Base-by-base conservation (phyloP, 2,113 vertebrate species). In the Rhegmatorhina hoffmannsi region DNA sequence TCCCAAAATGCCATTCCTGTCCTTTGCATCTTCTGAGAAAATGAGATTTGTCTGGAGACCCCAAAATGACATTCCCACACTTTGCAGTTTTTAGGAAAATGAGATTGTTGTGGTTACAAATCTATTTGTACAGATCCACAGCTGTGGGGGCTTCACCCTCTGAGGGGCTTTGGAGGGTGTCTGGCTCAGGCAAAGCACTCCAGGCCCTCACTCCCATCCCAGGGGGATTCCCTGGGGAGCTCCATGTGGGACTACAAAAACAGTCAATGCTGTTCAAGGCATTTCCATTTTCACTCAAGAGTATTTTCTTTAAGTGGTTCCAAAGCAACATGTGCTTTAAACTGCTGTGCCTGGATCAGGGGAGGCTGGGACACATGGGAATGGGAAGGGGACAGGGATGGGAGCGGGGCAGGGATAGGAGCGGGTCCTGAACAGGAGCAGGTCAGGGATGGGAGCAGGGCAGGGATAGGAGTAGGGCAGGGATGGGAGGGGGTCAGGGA, bases 241-340 rank as follows among this genome's bases (percentile, higher is more conserved):
- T 92, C 93, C 89, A 13, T 26, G 83, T 36, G 88, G 80, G 81
- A 59, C 23, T 53, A 66, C 43, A 23, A 6, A 50, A 67, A 60
- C 20, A 38, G 66, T n/a, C 7, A 0, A 11, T 24, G 60, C 47
- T 33, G 85, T 90, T 67, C 59, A 64, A 88, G 86, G 79, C 70
- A 87, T 87, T 89, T 36, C 64, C 17, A 33, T 76, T 68, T 79
- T 40, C 90, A 36, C 78, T 90, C 10, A 13, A 2, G 3, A 92
- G 72, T 34, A 16, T 84, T 70, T 85, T 79, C 55, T 73, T 46
- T 72, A 81, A 73, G 92, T 2, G 0, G 10, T 83, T 90, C 88
- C 87, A 82, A 68, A 38, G 69, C 16, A 89, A 88, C 91, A 80
- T 89, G 87, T 94, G 92, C 82, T 83, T 50, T 52, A 16, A 60